These are phyloP conservation scores for Beris chalybata DNA, from an alignment of 2,888 invertebrate genomes.

Conservation along the genomic window DNA sequence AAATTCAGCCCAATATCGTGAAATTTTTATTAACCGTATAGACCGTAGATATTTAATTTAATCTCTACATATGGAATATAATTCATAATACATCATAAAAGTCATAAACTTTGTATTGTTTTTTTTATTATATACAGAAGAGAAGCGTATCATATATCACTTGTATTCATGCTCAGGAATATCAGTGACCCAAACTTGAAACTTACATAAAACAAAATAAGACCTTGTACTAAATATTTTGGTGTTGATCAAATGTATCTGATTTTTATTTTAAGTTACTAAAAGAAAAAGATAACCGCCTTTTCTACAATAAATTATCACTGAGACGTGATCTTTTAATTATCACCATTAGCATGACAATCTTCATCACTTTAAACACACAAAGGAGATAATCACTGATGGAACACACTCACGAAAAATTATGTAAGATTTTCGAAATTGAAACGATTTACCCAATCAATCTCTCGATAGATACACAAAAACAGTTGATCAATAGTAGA, in stretches of 20 bases:
- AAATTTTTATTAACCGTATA: too few species aligned
- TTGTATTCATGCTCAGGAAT: too few species aligned
- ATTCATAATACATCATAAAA: too few species aligned
- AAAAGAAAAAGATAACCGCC: too few species aligned
- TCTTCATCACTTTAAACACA: constrained; percentile 14
- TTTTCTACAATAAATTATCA: not conserved
- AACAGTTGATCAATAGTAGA: not conserved
- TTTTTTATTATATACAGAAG: too few species aligned
- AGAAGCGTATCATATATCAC: too few species aligned
- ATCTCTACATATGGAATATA: too few species aligned
- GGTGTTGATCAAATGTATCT: not conserved
- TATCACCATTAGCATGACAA: constrained; percentile 2
- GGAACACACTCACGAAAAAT: constrained; percentile 11
- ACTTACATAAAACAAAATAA: too few species aligned
- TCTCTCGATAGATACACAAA: not conserved
- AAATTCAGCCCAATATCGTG: too few species aligned
- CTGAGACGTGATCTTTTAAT: not conserved
- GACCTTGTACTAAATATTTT: not conserved
- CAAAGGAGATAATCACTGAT: not conserved
- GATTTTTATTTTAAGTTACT: not conserved
- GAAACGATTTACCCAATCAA: constrained; percentile 16
- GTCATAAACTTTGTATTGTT: too few species aligned
- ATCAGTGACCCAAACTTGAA: too few species aligned
- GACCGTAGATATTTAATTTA: too few species aligned
- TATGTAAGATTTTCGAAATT: constrained; percentile 16